Percentiles rank a stretch among this genome's conserved stretches.
These are phyloP conservation scores for Ailuropoda melanoleuca DNA, from an alignment of 2,113 vertebrate genomes.

Conservation along the genomic window DNA sequence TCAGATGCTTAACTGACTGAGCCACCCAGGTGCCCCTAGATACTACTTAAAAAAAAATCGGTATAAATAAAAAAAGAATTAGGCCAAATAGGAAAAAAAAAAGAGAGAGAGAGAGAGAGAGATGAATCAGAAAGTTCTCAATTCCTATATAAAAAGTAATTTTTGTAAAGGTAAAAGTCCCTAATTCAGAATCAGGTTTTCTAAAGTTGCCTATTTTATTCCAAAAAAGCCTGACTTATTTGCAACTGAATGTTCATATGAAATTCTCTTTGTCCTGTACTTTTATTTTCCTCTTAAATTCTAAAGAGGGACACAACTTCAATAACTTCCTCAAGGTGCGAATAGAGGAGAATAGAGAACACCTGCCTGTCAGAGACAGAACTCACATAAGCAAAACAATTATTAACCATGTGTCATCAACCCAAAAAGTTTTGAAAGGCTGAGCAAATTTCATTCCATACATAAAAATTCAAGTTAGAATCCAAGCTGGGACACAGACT, in stretches of 20 bases:
- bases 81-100: not conserved
- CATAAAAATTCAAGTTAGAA: conserved; percentile 3
- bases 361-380: not conserved
- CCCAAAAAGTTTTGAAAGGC: not conserved
- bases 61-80: not conserved
- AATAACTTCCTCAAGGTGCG: not conserved
- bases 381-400: not conserved
- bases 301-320: conserved; percentile 8
- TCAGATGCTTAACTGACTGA: not conserved
- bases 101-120: not conserved
- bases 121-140: not conserved
- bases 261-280: not conserved
- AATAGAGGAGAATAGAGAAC: not conserved
- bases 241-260: not conserved
- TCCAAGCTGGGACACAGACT: not conserved
- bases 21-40: not conserved
- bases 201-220: not conserved
- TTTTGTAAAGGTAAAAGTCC: conserved; percentile 1
- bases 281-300: not conserved
- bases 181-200: not conserved
- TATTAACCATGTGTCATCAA: not conserved
- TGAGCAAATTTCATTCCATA: not conserved
- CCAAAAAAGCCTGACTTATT: not conserved
- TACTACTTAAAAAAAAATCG: not conserved
- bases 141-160: conserved; percentile 1